Percentiles rank a stretch among this genome's conserved stretches.
Conservation (phyloP, 2,113 vertebrate genomes). For the Atractosteus spatula region DNA sequence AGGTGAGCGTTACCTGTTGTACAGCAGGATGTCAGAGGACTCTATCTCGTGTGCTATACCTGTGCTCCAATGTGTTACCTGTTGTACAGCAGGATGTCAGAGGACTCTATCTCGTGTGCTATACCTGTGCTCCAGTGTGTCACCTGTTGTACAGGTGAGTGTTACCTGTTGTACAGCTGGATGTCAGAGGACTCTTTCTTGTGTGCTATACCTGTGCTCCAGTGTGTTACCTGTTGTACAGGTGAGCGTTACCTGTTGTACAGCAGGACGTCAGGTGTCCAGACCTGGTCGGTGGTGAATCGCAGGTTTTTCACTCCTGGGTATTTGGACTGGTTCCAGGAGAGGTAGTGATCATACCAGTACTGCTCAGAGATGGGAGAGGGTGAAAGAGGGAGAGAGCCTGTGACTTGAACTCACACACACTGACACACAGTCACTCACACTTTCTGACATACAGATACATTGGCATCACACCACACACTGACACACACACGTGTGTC, state of each 20-base stretch:
- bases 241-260: conserved; percentile 68
- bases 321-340: conserved; percentile 74
- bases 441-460: neutral
- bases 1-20: conserved; percentile 32
- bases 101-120: neutral
- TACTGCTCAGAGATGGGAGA: conserved; percentile 38
- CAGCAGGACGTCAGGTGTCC: conserved; percentile 73
- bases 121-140: conserved; percentile 8
- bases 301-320: conserved; percentile 73
- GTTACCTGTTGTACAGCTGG: conserved; percentile 52
- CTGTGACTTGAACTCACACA: neutral
- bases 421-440: conserved; percentile 23
- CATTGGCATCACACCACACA: neutral
- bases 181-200: conserved; percentile 44
- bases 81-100: conserved; percentile 64
- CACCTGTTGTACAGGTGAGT: neutral
- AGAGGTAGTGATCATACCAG: conserved; percentile 72
- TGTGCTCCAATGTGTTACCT: conserved; percentile 17
- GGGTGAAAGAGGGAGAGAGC: neutral
- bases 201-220: conserved; percentile 10
- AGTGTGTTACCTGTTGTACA: neutral
- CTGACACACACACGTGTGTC: conserved; percentile 5
- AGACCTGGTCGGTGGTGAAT: conserved; percentile 71
- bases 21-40: conserved; percentile 59
- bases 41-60: neutral